phyloP scores from a whole-genome alignment of 2,888 invertebrate genomes.

The Hydriomena furcata region DNA sequence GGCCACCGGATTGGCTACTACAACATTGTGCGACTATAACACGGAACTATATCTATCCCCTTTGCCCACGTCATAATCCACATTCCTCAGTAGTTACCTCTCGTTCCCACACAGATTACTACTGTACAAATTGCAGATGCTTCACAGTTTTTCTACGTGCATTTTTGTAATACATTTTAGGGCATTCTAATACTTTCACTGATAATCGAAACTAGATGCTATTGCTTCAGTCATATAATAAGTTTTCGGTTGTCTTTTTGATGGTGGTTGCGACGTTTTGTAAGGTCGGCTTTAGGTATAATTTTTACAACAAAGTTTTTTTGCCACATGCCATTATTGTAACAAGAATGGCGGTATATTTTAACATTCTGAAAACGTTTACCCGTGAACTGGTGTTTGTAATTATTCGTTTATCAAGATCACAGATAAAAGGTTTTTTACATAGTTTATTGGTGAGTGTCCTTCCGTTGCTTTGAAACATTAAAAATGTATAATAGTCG shows the following conservation, averaged over 20 bases:
- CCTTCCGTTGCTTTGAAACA: slow-evolving; percentile 56
- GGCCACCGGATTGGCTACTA: slow-evolving; percentile 73
- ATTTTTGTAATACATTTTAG: slow-evolving; percentile 59
- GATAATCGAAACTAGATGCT: slow-evolving; percentile 38
- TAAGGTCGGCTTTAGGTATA: slow-evolving; percentile 43
- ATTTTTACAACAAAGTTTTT: slow-evolving; percentile 72
- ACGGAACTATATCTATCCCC: slow-evolving; percentile 54
- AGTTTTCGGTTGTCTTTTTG: slow-evolving; percentile 18
- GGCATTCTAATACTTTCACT: slow-evolving; percentile 50
- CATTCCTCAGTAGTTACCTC: slow-evolving; percentile 39
- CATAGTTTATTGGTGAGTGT: slow-evolving; percentile 64
- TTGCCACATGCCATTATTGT: slow-evolving; percentile 68
- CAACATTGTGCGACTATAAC: slow-evolving; percentile 52
- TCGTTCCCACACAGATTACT: slow-evolving; percentile 59
- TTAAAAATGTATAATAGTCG: slow-evolving; percentile 43
- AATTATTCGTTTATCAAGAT: slow-evolving; percentile 78
- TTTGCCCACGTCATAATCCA: slow-evolving; percentile 44
- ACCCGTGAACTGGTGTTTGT: slow-evolving; percentile 63
- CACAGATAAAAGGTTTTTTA: slow-evolving; percentile 65
- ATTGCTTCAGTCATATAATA: not conserved
- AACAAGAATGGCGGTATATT: slow-evolving; percentile 66
- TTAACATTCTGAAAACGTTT: slow-evolving; percentile 67
- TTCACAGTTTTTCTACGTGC: slow-evolving; percentile 73
- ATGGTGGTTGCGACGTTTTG: slow-evolving; percentile 40
- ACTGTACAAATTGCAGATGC: slow-evolving; percentile 73